Percentiles rank a stretch among this genome's conserved stretches.
Evolutionary conservation across 1,140 invertebrate species (phyloP).

Genomic region (Amyelois transitella): DNA sequence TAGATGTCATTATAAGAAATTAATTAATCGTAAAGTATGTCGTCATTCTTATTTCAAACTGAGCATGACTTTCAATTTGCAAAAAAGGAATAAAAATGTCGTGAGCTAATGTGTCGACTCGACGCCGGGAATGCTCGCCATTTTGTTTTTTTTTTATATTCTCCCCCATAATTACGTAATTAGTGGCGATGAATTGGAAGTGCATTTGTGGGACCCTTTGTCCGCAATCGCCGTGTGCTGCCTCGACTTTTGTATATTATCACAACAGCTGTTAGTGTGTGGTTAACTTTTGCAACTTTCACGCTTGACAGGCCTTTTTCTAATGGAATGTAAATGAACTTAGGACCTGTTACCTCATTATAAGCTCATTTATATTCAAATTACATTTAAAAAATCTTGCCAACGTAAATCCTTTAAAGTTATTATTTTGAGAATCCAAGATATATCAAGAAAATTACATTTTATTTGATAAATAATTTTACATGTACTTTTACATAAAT

Average conservation of each 20-base stretch:
- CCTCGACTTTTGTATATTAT: constrained; percentile 42
- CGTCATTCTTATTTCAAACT: constrained; percentile 7
- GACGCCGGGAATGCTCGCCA: constrained; percentile 57
- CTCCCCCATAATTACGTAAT: constrained; percentile 67
- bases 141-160: constrained; percentile 46
- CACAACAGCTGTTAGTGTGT: constrained; percentile 44
- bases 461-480: too few species aligned
- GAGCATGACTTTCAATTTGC: constrained; percentile 51
- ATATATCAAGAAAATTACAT: too few species aligned
- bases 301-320: constrained; percentile 8
- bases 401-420: too few species aligned
- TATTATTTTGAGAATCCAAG: too few species aligned
- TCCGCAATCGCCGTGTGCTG: constrained; percentile 38
- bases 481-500: too few species aligned
- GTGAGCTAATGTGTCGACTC: constrained; percentile 53
- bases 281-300: constrained; percentile 15
- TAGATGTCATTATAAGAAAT: too few species aligned
- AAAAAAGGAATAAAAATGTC: constrained; percentile 43
- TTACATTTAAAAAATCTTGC: too few species aligned
- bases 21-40: neutral
- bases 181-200: constrained; percentile 63
- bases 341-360: too few species aligned
- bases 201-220: constrained; percentile 58
- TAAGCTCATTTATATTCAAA: too few species aligned
- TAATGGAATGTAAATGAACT: neutral